Evolutionary conservation across 2,888 invertebrate genomes (phyloP), one percentile per base, ranked within the genome.

Genomic region (Oxystoma pomonae): DNA sequence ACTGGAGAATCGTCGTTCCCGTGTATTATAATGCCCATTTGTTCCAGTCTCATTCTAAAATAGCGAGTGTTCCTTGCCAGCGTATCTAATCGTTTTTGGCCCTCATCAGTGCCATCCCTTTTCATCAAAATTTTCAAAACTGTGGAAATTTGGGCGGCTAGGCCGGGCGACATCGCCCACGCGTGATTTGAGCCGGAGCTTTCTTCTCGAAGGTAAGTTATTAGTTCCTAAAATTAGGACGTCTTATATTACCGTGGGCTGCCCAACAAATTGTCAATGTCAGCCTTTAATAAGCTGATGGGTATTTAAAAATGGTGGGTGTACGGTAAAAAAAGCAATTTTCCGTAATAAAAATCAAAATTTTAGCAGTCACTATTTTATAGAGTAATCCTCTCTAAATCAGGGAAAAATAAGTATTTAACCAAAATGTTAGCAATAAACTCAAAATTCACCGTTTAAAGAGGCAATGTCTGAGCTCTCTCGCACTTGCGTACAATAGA

Each of bases 1-100:
- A 99, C 97, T 0, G 98, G 98, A 55, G 97, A 97, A 80, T 96
- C 94, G 75, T 89, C 89, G 81, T 96, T 92, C 5, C 98, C 98
- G 79, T 92, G 93, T 69, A 90, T 88, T 70, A 98, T 92, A 71
- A 96, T 93, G 68, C 98, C 96, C 81, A 95, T 90, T 79, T 91
- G 91, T 67, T 90, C 88, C 69, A 98, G 82, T 69, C 88, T 85
- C 68, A 85, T 83, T 62, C 94, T 85, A 77, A 94, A 93, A 79
- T 94, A 94, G 60, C 84, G 83, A 0, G 94, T 90, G 81, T 97
- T 97, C 69, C 89, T 85, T 1, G 89, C 88, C 67, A 97, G 83
- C 72, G 87, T 86, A 58, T 83, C 83, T 53, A 92, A 88, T 72
- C 94, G 84, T 66, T 81, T 83, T 66, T 81, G 81, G 2, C 91